Conservation (phyloP, 1,140 invertebrate genomes). For the Papilio glaucus region DNA sequence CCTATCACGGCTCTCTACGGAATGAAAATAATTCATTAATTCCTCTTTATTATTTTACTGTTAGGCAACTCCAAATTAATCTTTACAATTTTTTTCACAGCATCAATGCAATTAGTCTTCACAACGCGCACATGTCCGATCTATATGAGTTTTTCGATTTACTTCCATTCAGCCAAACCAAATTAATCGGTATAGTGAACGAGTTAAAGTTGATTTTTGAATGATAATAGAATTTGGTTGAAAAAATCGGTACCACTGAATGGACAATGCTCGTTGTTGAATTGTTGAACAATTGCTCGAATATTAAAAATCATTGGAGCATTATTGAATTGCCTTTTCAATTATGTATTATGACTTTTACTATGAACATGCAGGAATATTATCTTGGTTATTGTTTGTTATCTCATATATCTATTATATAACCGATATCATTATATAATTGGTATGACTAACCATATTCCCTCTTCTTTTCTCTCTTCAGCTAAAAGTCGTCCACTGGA, state of each 20-base stretch:
- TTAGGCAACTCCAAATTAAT: constrained; percentile 7
- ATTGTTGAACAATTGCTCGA: constrained; percentile 61
- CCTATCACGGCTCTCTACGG: background rate
- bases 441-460: too few species aligned
- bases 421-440: too few species aligned
- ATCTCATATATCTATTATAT: too few species aligned
- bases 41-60: background rate
- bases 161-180: background rate
- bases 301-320: constrained; percentile 77
- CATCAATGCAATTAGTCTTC: constrained; percentile 20
- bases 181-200: background rate
- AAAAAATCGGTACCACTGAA: constrained; percentile 55
- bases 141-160: constrained; percentile 30
- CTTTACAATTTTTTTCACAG: constrained; percentile 12
- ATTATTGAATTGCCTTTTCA: constrained; percentile 75
- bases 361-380: background rate
- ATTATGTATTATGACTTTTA: constrained; percentile 48
- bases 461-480: too few species aligned
- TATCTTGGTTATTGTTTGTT: background rate
- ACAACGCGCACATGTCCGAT: constrained; percentile 29
- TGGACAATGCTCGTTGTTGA: constrained; percentile 54
- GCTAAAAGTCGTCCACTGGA: too few species aligned
- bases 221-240: constrained; percentile 29
- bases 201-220: constrained; percentile 36
- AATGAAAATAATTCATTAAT: constrained; percentile 4